phyloP scores from a whole-genome alignment of 2,113 vertebrate genomes.

The Pardalotus punctatus region DNA sequence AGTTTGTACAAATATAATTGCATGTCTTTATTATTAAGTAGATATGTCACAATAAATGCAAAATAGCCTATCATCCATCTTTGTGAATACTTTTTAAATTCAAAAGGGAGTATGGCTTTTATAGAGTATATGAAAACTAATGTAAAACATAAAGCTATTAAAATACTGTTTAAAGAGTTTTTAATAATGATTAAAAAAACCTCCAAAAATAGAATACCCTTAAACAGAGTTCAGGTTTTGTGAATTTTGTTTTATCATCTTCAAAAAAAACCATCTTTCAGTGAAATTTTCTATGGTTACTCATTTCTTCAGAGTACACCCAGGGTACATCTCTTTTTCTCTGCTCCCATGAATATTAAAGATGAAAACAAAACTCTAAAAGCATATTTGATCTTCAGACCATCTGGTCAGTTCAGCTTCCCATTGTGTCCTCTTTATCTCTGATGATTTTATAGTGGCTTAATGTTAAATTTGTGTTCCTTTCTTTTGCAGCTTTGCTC shows the following conservation, averaged over 20 bases:
- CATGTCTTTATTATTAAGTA: neutral
- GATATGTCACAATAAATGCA: neutral
- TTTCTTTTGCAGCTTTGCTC: neutral
- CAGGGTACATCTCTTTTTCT: neutral
- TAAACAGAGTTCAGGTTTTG: neutral
- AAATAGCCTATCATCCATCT: neutral
- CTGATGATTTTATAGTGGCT: neutral
- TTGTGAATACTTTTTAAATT: neutral
- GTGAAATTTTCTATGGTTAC: neutral
- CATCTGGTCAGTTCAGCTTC: neutral
- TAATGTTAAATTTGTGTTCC: neutral
- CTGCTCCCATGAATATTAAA: neutral
- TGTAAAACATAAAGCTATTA: neutral
- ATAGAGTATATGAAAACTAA: neutral
- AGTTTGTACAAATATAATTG: neutral
- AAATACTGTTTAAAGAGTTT: neutral
- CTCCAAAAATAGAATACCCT: neutral
- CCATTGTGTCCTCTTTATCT: neutral
- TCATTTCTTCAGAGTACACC: neutral
- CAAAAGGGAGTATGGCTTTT: neutral
- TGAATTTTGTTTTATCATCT: neutral
- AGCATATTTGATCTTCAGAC: neutral
- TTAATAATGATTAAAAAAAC: neutral
- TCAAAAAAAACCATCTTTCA: neutral
- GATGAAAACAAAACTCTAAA: neutral